Evolutionary conservation across 1,140 invertebrate genomes (phyloP).

Genomic region (Drosophila setifemur): DNA sequence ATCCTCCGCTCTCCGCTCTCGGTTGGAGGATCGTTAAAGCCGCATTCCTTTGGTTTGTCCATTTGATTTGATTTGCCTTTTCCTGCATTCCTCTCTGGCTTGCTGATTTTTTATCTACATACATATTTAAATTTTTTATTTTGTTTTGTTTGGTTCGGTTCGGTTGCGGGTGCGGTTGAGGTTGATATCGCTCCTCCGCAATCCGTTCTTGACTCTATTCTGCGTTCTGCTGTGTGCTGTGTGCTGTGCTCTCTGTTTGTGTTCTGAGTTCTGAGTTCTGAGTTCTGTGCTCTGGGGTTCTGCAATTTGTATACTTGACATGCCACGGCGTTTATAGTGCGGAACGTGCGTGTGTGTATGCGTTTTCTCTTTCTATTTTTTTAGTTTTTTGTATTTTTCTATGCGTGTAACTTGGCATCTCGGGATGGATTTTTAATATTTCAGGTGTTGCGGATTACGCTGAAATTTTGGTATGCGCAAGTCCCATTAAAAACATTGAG

Average conservation of each 20-base stretch:
- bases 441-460: too few relatives aligned
- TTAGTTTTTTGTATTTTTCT: not conserved
- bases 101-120: not conserved
- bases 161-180: constrained; percentile 20
- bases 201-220: constrained; percentile 16
- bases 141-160: not conserved
- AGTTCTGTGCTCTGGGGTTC: not conserved
- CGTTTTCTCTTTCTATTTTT: constrained; percentile 1
- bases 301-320: constrained; percentile 58
- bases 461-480: too few relatives aligned
- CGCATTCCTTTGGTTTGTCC: constrained; percentile 52
- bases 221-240: not conserved
- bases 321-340: constrained; percentile 68
- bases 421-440: too few relatives aligned
- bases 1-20: not conserved
- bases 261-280: not conserved
- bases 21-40: constrained; percentile 27
- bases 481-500: too few relatives aligned
- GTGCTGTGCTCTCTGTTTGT: not conserved
- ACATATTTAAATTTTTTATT: not conserved
- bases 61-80: constrained; percentile 60
- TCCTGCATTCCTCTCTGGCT: constrained; percentile 36
- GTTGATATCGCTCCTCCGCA: not conserved
- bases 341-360: constrained; percentile 39
- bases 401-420: constrained; percentile 13